Base-by-base conservation (phyloP, 2,888 invertebrate species). In the Drosophila pseudotakahashii region DNA sequence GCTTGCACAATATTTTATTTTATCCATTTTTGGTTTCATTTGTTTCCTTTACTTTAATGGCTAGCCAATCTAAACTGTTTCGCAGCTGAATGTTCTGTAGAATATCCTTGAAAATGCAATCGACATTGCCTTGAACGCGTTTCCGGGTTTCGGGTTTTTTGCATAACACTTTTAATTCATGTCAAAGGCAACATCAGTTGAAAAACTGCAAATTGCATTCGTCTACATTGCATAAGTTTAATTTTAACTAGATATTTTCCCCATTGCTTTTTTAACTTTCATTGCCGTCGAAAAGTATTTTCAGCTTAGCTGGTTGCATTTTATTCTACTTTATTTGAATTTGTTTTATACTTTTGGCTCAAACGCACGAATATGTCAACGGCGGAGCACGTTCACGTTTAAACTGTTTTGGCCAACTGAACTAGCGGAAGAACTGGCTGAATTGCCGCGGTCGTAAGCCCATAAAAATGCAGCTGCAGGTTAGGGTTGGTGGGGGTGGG, bases 81-180 rank as follows among this genome's bases (percentile, higher is more conserved):
- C 51, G 10, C 39, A 19, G n/a, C 13, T 9, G 2, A 37, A 9
- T 39, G 16, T 34, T 14, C 11, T 23, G 10, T 19, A 7, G 23
- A 39, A 36, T 42, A 59, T 61, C 60, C 60, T 37, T 39, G 57
- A 45, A 37, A 55, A 42, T 10, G 13, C 7, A 44, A 55, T 36
- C n/a, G 32, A 26, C 34, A 37, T 13, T 34, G 36, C 37, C 64
- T 45, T 52, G 54, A 36, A 26, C 45, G 41, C 54, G 14, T 63
- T 75, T 86, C 77, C 75, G 75, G 73, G 53, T 77, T 75, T 47
- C 34, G 57, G 47, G 19, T 36, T 45, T 63, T 75, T 76, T 79
- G 82, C 79, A 69, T 82, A 83, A 86, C 86, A 77, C 72, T 88
- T 86, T 83, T 83, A 86, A 88, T 83, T 77, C 82, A 82, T 77